Conservation (phyloP, 2,113 vertebrate genomes). For the Panthera uncia region DNA sequence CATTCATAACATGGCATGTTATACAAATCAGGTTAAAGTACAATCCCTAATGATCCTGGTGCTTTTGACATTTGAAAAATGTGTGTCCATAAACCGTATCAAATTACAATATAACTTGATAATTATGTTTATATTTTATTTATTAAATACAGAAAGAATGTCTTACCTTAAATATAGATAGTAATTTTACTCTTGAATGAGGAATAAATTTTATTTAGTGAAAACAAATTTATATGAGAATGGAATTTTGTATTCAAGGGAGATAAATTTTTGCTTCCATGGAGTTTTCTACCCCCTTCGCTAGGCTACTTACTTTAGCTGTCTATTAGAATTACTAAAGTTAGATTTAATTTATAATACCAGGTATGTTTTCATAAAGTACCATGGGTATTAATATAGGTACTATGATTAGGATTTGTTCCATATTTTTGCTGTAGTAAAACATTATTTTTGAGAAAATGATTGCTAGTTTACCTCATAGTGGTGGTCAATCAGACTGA, state of each 20-base stretch:
- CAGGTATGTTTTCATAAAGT: slow-evolving; percentile 40
- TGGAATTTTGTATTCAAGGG: slow-evolving; percentile 85
- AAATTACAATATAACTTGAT: slow-evolving; percentile 76
- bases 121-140: slow-evolving; percentile 82
- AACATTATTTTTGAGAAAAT: slow-evolving; percentile 54
- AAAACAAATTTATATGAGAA: slow-evolving; percentile 84
- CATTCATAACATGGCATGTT: slow-evolving; percentile 55
- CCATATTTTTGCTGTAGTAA: slow-evolving; percentile 57
- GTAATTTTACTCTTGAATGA: slow-evolving; percentile 56
- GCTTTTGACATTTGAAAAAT: slow-evolving; percentile 76
- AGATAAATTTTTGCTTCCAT: slow-evolving; percentile 77
- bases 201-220: slow-evolving; percentile 81
- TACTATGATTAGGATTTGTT: slow-evolving; percentile 60
- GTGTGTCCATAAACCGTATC: slow-evolving; percentile 68
- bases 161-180: slow-evolving; percentile 71
- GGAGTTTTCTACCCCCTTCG: slow-evolving; percentile 76
- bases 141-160: slow-evolving; percentile 76
- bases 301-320: slow-evolving; percentile 71
- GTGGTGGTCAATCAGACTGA: neutral
- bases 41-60: slow-evolving; percentile 76
- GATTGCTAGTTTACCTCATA: slow-evolving; percentile 52
- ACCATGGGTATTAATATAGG: slow-evolving; percentile 15
- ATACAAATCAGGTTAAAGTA: slow-evolving; percentile 76
- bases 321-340: slow-evolving; percentile 48
- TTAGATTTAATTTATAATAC: slow-evolving; percentile 36